phyloP scores from a whole-genome alignment of 2,888 invertebrate genomes.

The Dynastes tityus region DNA sequence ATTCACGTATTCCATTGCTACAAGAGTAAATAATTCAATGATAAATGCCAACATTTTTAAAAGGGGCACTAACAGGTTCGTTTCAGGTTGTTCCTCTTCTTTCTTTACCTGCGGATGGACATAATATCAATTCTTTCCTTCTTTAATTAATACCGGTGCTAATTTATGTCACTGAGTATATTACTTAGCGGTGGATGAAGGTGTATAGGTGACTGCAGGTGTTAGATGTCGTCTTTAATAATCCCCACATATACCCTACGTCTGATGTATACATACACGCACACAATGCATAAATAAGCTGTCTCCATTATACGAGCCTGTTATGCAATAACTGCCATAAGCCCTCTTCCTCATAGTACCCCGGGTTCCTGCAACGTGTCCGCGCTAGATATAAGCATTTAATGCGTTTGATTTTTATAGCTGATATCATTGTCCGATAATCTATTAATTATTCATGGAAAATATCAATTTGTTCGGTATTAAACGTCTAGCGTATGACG shows the following conservation, averaged over 20 bases:
- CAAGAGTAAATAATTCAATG: not conserved
- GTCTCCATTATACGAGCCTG: slow-evolving; percentile 32
- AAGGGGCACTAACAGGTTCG: slow-evolving; percentile 12
- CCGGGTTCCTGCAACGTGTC: not conserved
- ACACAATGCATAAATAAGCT: slow-evolving; percentile 13
- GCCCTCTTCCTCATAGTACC: not conserved
- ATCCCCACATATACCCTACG: slow-evolving; percentile 25
- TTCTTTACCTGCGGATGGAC: slow-evolving; percentile 3
- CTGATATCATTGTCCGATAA: slow-evolving; percentile 28
- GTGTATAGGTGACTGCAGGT: slow-evolving; percentile 28
- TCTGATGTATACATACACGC: slow-evolving; percentile 18
- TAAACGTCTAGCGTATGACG: not conserved
- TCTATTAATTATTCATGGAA: slow-evolving; percentile 40
- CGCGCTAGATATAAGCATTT: slow-evolving; percentile 4
- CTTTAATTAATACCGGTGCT: slow-evolving; percentile 35
- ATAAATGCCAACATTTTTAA: slow-evolving; percentile 15
- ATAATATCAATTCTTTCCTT: slow-evolving; percentile 20
- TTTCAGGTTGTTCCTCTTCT: not conserved
- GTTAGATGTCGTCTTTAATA: slow-evolving; percentile 40
- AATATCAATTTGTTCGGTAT: slow-evolving; percentile 34
- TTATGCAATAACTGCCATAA: slow-evolving; percentile 32
- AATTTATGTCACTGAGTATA: slow-evolving; percentile 42
- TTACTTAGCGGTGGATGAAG: slow-evolving; percentile 30
- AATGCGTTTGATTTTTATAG: slow-evolving; percentile 25
- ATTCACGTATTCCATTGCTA: not conserved